Evolutionary conservation across 2,797 vertebrate genomes (phyloP).

Genomic region (Microchirus variegatus): DNA sequence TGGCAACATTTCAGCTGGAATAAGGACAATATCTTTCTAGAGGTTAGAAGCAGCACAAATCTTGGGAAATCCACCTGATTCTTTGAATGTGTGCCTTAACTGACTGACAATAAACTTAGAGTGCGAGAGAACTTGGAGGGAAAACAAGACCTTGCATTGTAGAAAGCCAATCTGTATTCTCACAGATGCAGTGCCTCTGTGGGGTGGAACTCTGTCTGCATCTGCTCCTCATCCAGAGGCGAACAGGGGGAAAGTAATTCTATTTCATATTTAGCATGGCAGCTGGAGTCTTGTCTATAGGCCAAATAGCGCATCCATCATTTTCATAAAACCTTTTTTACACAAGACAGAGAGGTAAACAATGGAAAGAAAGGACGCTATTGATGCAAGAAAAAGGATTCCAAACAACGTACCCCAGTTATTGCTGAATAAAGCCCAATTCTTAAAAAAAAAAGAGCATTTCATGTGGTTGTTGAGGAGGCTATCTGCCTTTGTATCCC

Average conservation of each 20-base stretch:
- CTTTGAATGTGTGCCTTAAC: constrained; percentile 11
- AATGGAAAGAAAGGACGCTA: background rate
- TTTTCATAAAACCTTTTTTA: constrained; percentile 20
- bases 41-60: constrained; percentile 16
- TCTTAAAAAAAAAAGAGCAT: background rate
- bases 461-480: constrained; percentile 24
- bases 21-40: constrained; percentile 2
- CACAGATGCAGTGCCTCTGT: constrained; percentile 37
- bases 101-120: constrained; percentile 54
- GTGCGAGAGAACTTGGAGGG: constrained; percentile 14
- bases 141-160: constrained; percentile 47
- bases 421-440: too few species aligned
- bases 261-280: constrained; percentile 63
- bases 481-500: constrained; percentile 20
- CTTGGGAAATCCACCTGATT: constrained; percentile 45
- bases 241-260: constrained; percentile 27
- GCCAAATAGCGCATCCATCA: constrained; percentile 56
- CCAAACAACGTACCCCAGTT: background rate
- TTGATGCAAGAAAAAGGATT: constrained; percentile 24
- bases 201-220: constrained; percentile 51
- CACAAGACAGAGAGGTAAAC: constrained; percentile 10
- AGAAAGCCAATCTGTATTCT: constrained; percentile 68
- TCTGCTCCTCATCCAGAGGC: constrained; percentile 48
- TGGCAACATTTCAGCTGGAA: constrained; percentile 19
- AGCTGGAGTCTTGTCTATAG: constrained; percentile 45